Evolutionary conservation across 2,113 vertebrate genomes (phyloP), one percentile per base, ranked within the genome.

Genomic region (Phyllopteryx taeniolatus): DNA sequence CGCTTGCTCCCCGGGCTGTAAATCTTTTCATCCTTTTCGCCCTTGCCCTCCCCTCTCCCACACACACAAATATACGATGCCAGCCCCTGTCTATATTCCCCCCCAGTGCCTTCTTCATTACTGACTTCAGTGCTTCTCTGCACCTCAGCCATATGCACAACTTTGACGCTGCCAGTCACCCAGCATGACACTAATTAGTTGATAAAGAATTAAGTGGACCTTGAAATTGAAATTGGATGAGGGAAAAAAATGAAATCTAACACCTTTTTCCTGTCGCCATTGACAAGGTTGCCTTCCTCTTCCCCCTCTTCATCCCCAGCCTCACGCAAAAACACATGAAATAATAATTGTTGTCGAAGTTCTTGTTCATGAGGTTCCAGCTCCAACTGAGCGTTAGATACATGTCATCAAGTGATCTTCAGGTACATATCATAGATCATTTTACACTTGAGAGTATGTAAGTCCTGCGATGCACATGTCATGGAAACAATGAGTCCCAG

Each of bases 181-280:
- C 94, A 94, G 93, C 93, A 94, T 90, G 88, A 89, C 92, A 86
- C 95, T 95, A 96, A 97, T 97, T 95, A 95, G 94, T 94, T 95
- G 95, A 95, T 96, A 94, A 87, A 90, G 95, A 97, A 96, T 96
- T 95, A 96, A 97, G 96, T 89, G 77, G 95, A 97, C 94, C 96
- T 98, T 98, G 96, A 98, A 98, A 98, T 98, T 97, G 96, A 95
- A 96, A 96, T 95, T 95, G 95, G 87, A 90, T 84, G 72, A 82
- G 49, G 33, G 14, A 47, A 53, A 89, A 90, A 92, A 89, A 89
- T 87, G 84, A 92, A 92, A 92, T 91, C 82, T 85, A 85, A 78
- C 81, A 70, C 78, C 84, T 87, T 85, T 68, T 76, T 66, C 72
- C 67, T 85, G 79, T 71, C 75, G 78, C 77, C 56, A 39, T 76